These are phyloP conservation scores for Scomber japonicus DNA, from an alignment of 2,113 vertebrate genomes.

Conservation along the genomic window DNA sequence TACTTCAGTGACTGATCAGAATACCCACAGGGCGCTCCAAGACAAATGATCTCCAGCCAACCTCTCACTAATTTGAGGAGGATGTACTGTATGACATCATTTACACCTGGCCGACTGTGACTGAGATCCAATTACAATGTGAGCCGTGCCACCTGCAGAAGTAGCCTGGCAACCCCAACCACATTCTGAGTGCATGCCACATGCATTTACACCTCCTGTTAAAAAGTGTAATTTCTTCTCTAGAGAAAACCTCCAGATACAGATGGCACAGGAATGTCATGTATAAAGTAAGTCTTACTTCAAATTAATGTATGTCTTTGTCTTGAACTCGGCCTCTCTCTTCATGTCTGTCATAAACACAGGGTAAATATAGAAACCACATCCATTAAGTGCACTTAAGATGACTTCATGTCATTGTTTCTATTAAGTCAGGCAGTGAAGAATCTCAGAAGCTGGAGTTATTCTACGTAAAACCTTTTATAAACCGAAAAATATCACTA, in stretches of 20 bases:
- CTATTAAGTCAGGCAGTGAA: background rate
- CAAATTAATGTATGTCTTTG: background rate
- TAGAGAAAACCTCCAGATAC: background rate
- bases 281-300: background rate
- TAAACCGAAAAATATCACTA: conserved; percentile 27
- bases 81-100: background rate
- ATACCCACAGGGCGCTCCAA: no score
- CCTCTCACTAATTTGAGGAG: background rate
- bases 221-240: background rate
- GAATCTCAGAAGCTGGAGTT: conserved; percentile 9
- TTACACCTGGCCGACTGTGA: background rate
- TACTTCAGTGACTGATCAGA: no score
- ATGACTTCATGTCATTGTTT: background rate
- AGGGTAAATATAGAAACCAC: background rate
- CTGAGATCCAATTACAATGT: background rate
- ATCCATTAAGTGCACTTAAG: background rate
- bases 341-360: background rate
- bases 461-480: conserved; percentile 20
- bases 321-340: background rate
- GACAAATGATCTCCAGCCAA: no score
- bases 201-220: background rate
- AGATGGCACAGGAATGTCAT: background rate
- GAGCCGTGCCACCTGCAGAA: background rate
- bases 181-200: background rate
- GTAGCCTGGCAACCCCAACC: background rate